Evolutionary conservation across 2,797 vertebrate species (phyloP), one percentile per base, ranked within the genome.

Genomic region (Lepidocolaptes lacrymiger): DNA sequence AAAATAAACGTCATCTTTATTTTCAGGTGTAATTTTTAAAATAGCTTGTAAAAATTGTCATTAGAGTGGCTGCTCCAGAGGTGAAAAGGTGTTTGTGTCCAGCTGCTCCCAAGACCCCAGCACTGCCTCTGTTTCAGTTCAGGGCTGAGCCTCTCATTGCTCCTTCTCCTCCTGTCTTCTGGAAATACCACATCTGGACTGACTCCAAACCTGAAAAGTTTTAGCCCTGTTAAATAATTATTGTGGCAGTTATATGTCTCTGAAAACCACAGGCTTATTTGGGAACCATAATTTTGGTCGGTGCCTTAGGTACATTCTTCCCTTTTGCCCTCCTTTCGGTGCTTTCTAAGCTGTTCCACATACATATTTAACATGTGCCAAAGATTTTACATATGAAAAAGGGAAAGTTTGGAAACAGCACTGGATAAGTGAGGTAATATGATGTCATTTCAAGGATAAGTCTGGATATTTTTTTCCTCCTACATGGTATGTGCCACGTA

Each of bases 361-460:
- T 78, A 48, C 4, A 32, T 89, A 84, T 81, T 68, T 89, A 75
- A 52, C 5, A 15, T 10, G 11, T 48, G 68, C 87, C 91, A 92
- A 91, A 59, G 48, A 75, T 62, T 91, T 88, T 73, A 37, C 19
- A 7, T 72, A 69, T 30, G 49, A 88, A 92, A 85, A 83, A 86
- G 32, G 32, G 66, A 76, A 87, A 21, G 6, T 79, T 92, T 95
- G 96, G 96, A 96, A 94, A 41, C n/a, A 41, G 63, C 59, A 34
- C 30, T 83, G 85, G 82, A 2, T 94, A 92, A 88, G 9, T 81
- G 92, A 94, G 55, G 82, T 96, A 95, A 93, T 84, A 12, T 54
- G 89, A 92, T 73, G 83, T 88, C 44, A 91, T 95, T 95, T 86
- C 88, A 84, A 73, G 92, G 91, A 76, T 91, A 74, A 58, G 59